phyloP scores from a whole-genome alignment of 2,888 invertebrate species.

The Horisme vitalbata region DNA sequence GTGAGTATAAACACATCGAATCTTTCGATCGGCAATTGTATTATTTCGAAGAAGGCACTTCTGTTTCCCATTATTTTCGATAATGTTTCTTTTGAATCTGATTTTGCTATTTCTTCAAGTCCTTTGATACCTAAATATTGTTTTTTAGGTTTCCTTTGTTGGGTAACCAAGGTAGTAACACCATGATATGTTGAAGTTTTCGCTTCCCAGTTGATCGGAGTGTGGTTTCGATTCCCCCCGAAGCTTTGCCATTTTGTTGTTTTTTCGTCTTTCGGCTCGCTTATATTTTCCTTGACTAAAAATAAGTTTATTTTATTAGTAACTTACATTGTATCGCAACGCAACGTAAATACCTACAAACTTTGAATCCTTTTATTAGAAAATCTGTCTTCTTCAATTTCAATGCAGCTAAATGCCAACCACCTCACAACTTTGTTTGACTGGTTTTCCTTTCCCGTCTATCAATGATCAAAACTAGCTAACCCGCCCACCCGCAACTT shows the following conservation, averaged over 20 bases:
- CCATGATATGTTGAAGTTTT: neutral
- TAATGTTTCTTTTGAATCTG: slow-evolving; percentile 57
- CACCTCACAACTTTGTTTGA: too few relatives aligned
- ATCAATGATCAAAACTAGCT: too few relatives aligned
- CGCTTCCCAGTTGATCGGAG: neutral
- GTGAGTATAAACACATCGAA: slow-evolving; percentile 61
- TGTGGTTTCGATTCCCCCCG: neutral
- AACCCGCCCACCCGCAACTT: too few relatives aligned
- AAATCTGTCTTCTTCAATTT: too few relatives aligned
- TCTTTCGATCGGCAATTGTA: slow-evolving; percentile 49
- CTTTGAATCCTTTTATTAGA: too few relatives aligned
- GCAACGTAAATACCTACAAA: too few relatives aligned
- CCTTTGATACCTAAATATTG: slow-evolving; percentile 43
- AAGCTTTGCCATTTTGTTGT: neutral
- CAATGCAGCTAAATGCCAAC: too few relatives aligned
- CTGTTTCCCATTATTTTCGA: slow-evolving; percentile 52
- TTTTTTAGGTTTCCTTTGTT: slow-evolving; percentile 7
- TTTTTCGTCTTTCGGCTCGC: too few relatives aligned
- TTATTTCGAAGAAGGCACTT: slow-evolving; percentile 52
- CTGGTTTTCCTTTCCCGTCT: too few relatives aligned
- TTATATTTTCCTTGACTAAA: too few relatives aligned
- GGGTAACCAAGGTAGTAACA: neutral
- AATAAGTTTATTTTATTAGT: too few relatives aligned
- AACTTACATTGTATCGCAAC: too few relatives aligned
- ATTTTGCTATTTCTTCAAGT: slow-evolving; percentile 54